Evolutionary conservation across 2,113 vertebrate species (phyloP), one percentile per base, ranked within the genome.

Genomic region (crab-eating macaque (Macaca fascicularis)): DNA sequence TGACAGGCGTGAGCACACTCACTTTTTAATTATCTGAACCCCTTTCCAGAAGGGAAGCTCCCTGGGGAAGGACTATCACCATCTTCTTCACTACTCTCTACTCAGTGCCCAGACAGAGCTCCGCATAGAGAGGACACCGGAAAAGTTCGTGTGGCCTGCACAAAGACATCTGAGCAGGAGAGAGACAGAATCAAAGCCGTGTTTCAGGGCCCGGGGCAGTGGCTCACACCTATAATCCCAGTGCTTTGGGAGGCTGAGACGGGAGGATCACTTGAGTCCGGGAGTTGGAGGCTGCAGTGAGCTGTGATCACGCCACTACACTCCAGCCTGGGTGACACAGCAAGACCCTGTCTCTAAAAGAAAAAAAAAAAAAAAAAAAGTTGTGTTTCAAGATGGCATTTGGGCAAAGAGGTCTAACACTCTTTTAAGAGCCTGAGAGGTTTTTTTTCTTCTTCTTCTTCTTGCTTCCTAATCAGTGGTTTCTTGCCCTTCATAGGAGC

Each of bases 381-480:
- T 32, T 69, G 1, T 22, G 30, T 59, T 43, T 93, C 52, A 25
- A 50, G 64, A 38, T 10, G 45, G n/a, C 11, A 38, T 27, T 5
- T 57, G 43, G 74, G 50, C 48, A 19, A 75, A 74, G 84, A 78
- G 50, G 84, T 17, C 11, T 50, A 45, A 55, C 40, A 61, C 43
- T 89, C 59, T 13, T 78, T 80, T 17, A 16, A 48, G 92, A 83
- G 40, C 69, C 35, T 2, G 25, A 83, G 92, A 85, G 40, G 0
- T 48, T 84, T 76, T 87, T 88, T 89, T 38, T 90, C 0, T 45
- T 45, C 45, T 88, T 32, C 32, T 32, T 11, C 3, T 40, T 8
- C 3, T 55, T 19, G 70, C 92, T 95, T 84, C 61, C 92, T 90
- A 55, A 93, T 69, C 95, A 55, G 95, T 22, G 89, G 80, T 27